Percentiles rank a stretch among this genome's conserved stretches.
Evolutionary conservation across 2,797 vertebrate species (phyloP).

Genomic region (Chelidonichthys spinosus): DNA sequence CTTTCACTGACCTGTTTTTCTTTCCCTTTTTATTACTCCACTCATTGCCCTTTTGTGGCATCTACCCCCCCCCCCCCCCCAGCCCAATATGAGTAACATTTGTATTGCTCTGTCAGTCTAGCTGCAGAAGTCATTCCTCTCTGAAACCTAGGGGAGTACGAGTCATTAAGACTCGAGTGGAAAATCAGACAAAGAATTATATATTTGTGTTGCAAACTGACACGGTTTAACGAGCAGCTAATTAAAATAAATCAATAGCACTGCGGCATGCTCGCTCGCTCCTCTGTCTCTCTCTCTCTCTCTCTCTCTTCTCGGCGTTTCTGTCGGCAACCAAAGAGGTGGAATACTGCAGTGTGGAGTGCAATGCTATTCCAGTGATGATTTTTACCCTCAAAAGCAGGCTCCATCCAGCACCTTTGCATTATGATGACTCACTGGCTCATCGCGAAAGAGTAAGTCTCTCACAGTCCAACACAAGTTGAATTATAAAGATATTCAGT

Average conservation of each 20-base stretch:
- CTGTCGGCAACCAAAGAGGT: conserved; percentile 63
- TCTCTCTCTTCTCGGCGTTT: conserved; percentile 55
- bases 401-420: not conserved
- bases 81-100: conserved; percentile 73
- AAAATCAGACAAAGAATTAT: conserved; percentile 87
- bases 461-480: not conserved
- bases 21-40: conserved; percentile 78
- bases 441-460: conserved; percentile 18
- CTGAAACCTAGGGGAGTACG: conserved; percentile 65
- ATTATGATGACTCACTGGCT: conserved; percentile 22
- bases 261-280: conserved; percentile 80
- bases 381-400: conserved; percentile 38
- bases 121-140: conserved; percentile 72
- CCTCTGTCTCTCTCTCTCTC: conserved; percentile 60
- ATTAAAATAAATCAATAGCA: conserved; percentile 90
- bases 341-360: conserved; percentile 61
- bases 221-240: conserved; percentile 86
- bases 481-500: conserved; percentile 4
- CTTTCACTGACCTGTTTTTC: conserved; percentile 84
- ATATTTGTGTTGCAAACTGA: conserved; percentile 87
- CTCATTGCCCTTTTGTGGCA: conserved; percentile 79
- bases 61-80: conserved; percentile 29
- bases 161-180: conserved; percentile 80
- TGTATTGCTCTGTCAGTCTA: conserved; percentile 69
- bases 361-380: conserved; percentile 41